These are phyloP conservation scores for Amniataba percoides DNA, from an alignment of 2,797 vertebrate genomes.

Conservation along the genomic window DNA sequence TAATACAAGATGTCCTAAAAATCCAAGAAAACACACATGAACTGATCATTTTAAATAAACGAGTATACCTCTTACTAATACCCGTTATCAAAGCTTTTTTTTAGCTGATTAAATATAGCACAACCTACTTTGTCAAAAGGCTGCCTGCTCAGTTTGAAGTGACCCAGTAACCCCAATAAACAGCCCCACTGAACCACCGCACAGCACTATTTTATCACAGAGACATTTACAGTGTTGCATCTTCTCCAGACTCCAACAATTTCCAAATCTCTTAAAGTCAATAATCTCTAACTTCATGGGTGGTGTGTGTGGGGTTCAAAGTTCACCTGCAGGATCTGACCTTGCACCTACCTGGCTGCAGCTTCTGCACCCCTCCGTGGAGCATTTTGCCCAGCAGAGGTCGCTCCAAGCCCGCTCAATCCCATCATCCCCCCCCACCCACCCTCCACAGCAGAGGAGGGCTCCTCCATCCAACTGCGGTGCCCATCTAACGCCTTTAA, in stretches of 20 bases:
- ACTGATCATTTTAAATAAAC: neutral
- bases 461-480: constrained; percentile 36
- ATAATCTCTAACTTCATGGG: neutral
- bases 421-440: neutral
- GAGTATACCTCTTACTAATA: no score
- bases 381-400: constrained; percentile 63
- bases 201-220: neutral
- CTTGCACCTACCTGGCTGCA: constrained; percentile 39
- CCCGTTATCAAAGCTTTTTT: neutral
- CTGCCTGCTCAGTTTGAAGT: constrained; percentile 8
- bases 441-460: neutral
- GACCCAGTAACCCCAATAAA: constrained; percentile 62
- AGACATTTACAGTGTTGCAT: neutral
- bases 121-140: neutral
- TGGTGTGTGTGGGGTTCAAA: neutral
- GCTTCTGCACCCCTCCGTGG: neutral
- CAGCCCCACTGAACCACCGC: constrained; percentile 18
- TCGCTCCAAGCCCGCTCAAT: constrained; percentile 60
- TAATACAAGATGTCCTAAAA: neutral
- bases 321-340: constrained; percentile 44
- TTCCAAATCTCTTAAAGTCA: neutral
- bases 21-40: neutral
- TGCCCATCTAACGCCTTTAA: constrained; percentile 66
- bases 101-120: constrained; percentile 4
- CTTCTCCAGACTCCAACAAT: no score